phyloP scores from a whole-genome alignment of 2,888 invertebrate genomes.

The Erynnis tages region DNA sequence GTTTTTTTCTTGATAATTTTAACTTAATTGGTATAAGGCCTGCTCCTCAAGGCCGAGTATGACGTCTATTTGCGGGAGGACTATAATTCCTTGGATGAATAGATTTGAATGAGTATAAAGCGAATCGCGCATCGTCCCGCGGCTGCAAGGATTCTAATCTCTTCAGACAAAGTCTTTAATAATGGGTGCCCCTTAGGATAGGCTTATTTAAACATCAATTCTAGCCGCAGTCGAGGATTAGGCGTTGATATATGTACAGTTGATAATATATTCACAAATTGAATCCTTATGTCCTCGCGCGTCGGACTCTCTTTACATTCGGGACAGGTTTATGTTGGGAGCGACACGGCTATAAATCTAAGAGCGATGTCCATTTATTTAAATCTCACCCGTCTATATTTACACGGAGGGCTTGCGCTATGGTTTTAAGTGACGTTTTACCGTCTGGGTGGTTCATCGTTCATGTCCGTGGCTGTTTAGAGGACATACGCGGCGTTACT shows the following conservation, averaged over 20 bases:
- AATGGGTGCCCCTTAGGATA: too few relatives aligned
- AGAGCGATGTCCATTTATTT: conserved; percentile 34
- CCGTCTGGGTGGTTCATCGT: conserved; percentile 65
- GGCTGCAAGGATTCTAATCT: too few relatives aligned
- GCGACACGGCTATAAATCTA: conserved; percentile 33
- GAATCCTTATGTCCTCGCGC: conserved; percentile 28
- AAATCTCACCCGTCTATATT: conserved; percentile 52
- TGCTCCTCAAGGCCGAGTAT: too few relatives aligned
- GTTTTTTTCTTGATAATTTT: too few relatives aligned
- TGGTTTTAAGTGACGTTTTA: conserved; percentile 61
- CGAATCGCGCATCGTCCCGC: too few relatives aligned
- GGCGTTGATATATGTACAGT: conserved; percentile 18
- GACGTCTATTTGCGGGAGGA: too few relatives aligned
- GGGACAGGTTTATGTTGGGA: conserved; percentile 28
- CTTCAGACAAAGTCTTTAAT: too few relatives aligned
- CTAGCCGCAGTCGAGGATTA: conserved; percentile 1
- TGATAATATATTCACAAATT: conserved; percentile 32
- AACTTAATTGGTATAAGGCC: too few relatives aligned
- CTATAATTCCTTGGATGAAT: too few relatives aligned
- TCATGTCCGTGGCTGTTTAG: conserved; percentile 40
- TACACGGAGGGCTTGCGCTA: conserved; percentile 41
- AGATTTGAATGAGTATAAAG: too few relatives aligned
- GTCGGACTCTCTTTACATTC: conserved; percentile 12
- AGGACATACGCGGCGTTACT: conserved; percentile 37
- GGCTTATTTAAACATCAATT: conserved; percentile 3